Base-by-base conservation (phyloP, 2,888 invertebrate genomes). In the Seira ritae region DNA sequence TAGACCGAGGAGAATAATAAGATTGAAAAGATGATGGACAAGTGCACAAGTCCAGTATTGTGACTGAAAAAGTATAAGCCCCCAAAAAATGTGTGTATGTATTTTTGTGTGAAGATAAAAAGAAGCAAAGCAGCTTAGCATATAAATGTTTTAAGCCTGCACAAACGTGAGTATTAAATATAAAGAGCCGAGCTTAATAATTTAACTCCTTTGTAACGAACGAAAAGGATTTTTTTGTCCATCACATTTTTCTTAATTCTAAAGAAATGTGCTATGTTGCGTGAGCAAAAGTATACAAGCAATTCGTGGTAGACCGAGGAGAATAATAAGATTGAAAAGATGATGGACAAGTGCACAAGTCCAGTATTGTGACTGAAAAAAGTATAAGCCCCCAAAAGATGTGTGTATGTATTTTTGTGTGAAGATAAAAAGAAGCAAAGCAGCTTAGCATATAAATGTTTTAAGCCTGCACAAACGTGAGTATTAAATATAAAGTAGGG, bases 141-240 rank as follows among this genome's bases (percentile, higher is more conserved):
- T 22, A 62, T 22, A 22, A 62, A 62, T 62, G 8, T 22, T 62
- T 62, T 62, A 22, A 62, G 62, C 10, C 20, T 62, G 22, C 62
- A 62, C 62, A 62, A 62, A 62, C 62, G 62, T 62, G 62, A 62
- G 19, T 62, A n/a, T n/a, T n/a, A n/a, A n/a, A n/a, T n/a, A n/a
- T n/a, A n/a, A n/a, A n/a, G n/a, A n/a, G n/a, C n/a, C n/a, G n/a
- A n/a, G 31, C 31, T 31, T 31, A 31, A n/a, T n/a, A 31, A 31
- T 31, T 4, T 31, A 31, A 31, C 31, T 8, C 8, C 8, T 31
- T 31, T 31, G 31, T 31, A 31, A 31, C 31, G 31, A 31, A n/a
- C 55, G 17, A 62, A n/a, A 62, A 2, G 22, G 62, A n/a, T 2
- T 1, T 62, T 20, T 62, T 55, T 12, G n/a, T 55, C 15, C n/a